A percentile compares a stretch with the other conserved stretches of the same genome.
phyloP scores from a whole-genome alignment of 2,888 invertebrate species.

The Leptinotarsa rubiginosa region DNA sequence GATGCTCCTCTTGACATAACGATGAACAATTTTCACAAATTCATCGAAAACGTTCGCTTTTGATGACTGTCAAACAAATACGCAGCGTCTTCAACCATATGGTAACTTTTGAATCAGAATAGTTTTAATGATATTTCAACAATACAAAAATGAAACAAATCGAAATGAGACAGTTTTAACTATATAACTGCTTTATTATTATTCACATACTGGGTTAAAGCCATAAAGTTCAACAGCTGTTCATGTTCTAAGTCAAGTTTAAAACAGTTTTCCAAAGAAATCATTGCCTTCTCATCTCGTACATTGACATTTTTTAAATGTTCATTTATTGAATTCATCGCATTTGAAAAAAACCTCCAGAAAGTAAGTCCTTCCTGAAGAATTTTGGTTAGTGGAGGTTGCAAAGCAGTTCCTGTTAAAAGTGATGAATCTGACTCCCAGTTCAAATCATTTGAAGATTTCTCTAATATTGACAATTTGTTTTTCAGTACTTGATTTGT shows the following conservation, averaged over 20 bases:
- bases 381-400: conserved; percentile 59
- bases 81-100: no score
- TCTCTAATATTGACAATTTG: conserved; percentile 56
- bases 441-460: conserved; percentile 56
- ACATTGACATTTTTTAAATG: conserved; percentile 53
- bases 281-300: conserved; percentile 53
- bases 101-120: no score
- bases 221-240: conserved; percentile 52
- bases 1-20: no score
- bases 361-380: conserved; percentile 58
- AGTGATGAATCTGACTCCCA: conserved; percentile 56
- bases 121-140: no score
- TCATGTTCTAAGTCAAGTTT: conserved; percentile 54
- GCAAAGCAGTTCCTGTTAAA: conserved; percentile 59
- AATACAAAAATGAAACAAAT: no score
- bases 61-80: no score
- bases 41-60: no score
- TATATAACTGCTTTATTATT: conserved; percentile 52
- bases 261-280: conserved; percentile 55
- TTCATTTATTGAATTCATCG: conserved; percentile 54
- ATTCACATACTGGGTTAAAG: conserved; percentile 61
- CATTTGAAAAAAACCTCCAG: conserved; percentile 54
- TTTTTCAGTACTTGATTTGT: conserved; percentile 58
- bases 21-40: no score
- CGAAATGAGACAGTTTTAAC: background rate